Conservation (phyloP, 2,113 vertebrate species). For the Bubalus kerabau region DNA sequence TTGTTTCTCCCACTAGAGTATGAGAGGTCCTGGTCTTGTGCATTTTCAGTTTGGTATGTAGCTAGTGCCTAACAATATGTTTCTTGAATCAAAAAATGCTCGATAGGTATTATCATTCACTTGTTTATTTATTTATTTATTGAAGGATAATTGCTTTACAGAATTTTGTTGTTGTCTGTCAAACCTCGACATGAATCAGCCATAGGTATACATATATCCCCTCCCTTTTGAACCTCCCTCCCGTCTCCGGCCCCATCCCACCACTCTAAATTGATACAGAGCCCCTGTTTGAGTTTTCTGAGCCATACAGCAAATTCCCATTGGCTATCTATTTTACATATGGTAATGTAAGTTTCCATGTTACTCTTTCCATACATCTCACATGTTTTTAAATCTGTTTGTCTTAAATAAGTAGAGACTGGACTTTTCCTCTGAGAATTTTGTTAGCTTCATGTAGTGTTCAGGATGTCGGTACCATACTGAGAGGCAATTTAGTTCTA, state of each 20-base stretch:
- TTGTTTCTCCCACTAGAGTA: neutral
- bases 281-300: neutral
- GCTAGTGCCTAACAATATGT: neutral
- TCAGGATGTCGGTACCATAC: neutral
- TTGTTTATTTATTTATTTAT: neutral
- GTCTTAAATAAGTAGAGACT: neutral
- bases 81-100: neutral
- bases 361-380: neutral
- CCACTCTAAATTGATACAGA: neutral
- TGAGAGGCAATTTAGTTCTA: neutral
- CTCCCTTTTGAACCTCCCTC: neutral
- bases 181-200: neutral
- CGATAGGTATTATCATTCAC: neutral
- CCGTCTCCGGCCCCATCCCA: neutral
- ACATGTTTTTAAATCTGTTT: neutral
- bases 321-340: neutral
- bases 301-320: neutral
- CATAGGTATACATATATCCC: neutral
- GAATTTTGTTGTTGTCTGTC: neutral
- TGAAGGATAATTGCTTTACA: neutral
- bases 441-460: neutral
- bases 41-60: neutral
- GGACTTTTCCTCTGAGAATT: neutral
- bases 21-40: neutral
- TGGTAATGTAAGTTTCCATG: neutral